These are phyloP conservation scores for Notarius quadriscutis DNA, from an alignment of 2,113 vertebrate genomes.

Conservation along the genomic window DNA sequence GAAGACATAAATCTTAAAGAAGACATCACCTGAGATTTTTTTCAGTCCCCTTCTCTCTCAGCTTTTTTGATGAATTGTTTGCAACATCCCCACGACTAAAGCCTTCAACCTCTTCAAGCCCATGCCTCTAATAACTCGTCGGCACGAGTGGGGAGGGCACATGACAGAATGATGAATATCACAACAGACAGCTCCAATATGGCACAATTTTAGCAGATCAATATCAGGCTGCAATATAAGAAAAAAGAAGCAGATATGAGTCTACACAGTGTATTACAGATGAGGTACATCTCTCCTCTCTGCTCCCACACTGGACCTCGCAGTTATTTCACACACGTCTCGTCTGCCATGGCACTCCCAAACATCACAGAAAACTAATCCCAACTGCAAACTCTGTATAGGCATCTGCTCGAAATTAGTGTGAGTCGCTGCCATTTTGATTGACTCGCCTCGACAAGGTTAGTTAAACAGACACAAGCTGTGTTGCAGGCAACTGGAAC, in stretches of 20 bases:
- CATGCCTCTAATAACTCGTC: constrained; percentile 97
- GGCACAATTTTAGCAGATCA: constrained; percentile 99
- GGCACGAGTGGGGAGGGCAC: constrained; percentile 77
- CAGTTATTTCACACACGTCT: constrained; percentile 78
- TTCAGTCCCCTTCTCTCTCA: constrained; percentile 42
- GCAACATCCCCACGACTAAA: constrained; percentile 91
- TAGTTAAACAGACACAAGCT: constrained; percentile 69
- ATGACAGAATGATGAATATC: constrained; percentile 99
- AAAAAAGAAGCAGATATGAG: constrained; percentile 99
- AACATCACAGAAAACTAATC: constrained; percentile 85
- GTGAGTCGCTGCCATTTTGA: constrained; percentile 66
- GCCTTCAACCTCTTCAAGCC: constrained; percentile 89
- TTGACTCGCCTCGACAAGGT: constrained; percentile 61
- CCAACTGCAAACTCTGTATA: constrained; percentile 70
- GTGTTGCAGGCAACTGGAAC: constrained; percentile 63
- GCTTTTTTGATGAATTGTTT: constrained; percentile 86
- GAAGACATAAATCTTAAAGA: constrained; percentile 77
- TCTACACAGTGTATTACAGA: constrained; percentile 99
- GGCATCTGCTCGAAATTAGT: constrained; percentile 84
- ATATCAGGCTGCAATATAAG: constrained; percentile 99
- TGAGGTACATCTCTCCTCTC: constrained; percentile 94
- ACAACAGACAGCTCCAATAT: constrained; percentile 99
- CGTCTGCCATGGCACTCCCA: constrained; percentile 61
- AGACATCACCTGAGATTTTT: constrained; percentile 78
- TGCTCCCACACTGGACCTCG: constrained; percentile 91